Evolutionary conservation across 2,797 vertebrate species (phyloP), one percentile per base, ranked within the genome.

Genomic region (Poeciliopsis presidionis): DNA sequence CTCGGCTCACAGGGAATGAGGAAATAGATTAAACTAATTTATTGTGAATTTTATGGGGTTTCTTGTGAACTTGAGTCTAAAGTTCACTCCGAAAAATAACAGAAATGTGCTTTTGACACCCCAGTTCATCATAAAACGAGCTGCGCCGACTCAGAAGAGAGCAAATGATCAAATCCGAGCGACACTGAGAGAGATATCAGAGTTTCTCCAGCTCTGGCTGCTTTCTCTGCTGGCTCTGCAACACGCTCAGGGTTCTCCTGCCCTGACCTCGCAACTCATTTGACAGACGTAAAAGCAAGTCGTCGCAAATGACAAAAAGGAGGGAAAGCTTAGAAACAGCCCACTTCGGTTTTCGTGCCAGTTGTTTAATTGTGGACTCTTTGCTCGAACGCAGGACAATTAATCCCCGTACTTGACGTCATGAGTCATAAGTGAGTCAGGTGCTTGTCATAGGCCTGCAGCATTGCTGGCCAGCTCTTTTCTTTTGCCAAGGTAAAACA

Each of bases 381-480:
- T 73, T 71, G 69, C 63, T 63, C 73, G 25, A 87, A 74, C 77
- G 43, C 73, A 76, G 28, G 4, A 51, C 77, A 70, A 89, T 81
- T 85, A 73, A 74, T 75, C 46, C 67, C 80, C 71, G 61, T 77
- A 61, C 77, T 84, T 71, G 45, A 59, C 67, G 67, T 25, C 8
- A 71, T 82, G 84, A 89, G 81, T 89, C 86, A 86, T 51, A 72
- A n/a, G 53, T 90, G 83, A 90, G 85, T 89, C 86, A 89, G 75
- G 69, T 70, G 39, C 82, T 55, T 53, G 72, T 79, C 86, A 83
- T 72, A 70, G 82, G 73, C 75, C 53, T 47, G 47, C 73, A 76
- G 5, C 69, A 47, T 28, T 74, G 74, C 70, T 65, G 72, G 70
- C 25, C n/a, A 39, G 77, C 86, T 80, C 30, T 87, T 88, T 87